These are phyloP conservation scores for Augochlorella aurata DNA, from an alignment of 2,888 invertebrate species.

Conservation along the genomic window DNA sequence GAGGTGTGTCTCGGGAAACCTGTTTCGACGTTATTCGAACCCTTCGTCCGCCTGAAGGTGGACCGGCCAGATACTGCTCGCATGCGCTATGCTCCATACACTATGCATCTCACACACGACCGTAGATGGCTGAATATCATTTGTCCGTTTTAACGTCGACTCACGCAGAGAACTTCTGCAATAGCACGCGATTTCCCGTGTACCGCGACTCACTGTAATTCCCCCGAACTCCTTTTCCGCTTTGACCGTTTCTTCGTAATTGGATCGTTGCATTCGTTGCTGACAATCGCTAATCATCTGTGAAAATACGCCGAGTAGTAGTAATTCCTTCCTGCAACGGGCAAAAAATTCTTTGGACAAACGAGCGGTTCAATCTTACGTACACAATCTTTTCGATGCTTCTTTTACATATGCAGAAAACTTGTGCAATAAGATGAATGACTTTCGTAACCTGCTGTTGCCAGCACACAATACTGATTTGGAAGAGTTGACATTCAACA, in stretches of 20 bases:
- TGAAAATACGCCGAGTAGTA: neutral
- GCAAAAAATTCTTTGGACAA: neutral
- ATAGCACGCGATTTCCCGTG: neutral
- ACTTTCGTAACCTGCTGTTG: no score
- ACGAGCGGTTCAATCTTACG: no score
- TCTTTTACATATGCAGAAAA: no score
- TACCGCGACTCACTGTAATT: neutral
- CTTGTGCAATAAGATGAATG: no score
- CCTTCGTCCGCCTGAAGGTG: constrained; percentile 5
- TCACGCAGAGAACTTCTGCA: neutral
- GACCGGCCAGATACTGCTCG: neutral
- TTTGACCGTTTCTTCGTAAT: neutral
- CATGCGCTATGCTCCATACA: neutral
- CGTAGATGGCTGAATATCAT: neutral
- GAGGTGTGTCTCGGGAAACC: constrained; percentile 43
- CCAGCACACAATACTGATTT: no score
- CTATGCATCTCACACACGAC: neutral
- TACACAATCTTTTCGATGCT: no score
- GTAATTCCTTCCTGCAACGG: neutral
- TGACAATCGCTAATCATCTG: neutral
- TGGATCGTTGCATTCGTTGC: neutral
- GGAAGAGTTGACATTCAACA: no score
- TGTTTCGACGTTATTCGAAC: neutral
- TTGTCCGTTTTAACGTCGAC: neutral
- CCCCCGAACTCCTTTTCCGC: neutral